These are phyloP conservation scores for Folsomia manolachei DNA, from an alignment of 2,888 invertebrate species.

Conservation along the genomic window DNA sequence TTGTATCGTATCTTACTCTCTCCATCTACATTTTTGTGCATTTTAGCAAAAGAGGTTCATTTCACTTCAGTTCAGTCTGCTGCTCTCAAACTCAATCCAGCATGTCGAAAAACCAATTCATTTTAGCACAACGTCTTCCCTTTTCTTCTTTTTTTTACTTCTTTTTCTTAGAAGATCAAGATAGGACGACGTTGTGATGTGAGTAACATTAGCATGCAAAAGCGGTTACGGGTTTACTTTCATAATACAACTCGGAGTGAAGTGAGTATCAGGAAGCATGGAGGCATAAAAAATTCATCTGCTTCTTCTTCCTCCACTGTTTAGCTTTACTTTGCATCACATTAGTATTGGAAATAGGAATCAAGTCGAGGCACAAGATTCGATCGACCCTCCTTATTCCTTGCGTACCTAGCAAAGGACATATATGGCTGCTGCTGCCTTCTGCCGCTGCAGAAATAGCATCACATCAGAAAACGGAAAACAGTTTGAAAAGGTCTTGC, in stretches of 20 bases:
- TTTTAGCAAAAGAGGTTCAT: conserved; percentile 5
- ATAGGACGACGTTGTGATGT: neutral
- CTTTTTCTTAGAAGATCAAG: neutral
- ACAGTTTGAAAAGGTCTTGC: conserved; percentile 7
- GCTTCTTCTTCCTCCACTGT: conserved; percentile 13
- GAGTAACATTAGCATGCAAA: conserved; percentile 21
- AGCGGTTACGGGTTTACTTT: conserved; percentile 20
- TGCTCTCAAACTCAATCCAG: conserved; percentile 6
- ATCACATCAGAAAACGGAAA: conserved; percentile 25
- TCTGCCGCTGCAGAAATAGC: too few relatives aligned
- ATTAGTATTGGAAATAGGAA: conserved; percentile 3
- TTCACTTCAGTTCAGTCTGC: neutral
- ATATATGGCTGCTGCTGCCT: neutral
- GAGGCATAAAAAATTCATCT: conserved; percentile 34
- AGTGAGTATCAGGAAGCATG: conserved; percentile 23
- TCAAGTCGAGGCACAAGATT: neutral
- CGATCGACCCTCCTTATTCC: neutral
- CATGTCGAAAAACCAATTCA: conserved; percentile 19
- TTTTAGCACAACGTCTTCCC: conserved; percentile 20
- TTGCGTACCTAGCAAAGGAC: neutral
- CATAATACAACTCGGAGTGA: conserved; percentile 23
- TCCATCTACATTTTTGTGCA: conserved; percentile 2
- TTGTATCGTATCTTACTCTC: neutral
- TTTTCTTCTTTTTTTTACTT: too few relatives aligned
- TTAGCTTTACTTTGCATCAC: conserved; percentile 6